These are phyloP conservation scores for Hypsibius dujardini DNA, from an alignment of 1,140 invertebrate species.

Conservation along the genomic window DNA sequence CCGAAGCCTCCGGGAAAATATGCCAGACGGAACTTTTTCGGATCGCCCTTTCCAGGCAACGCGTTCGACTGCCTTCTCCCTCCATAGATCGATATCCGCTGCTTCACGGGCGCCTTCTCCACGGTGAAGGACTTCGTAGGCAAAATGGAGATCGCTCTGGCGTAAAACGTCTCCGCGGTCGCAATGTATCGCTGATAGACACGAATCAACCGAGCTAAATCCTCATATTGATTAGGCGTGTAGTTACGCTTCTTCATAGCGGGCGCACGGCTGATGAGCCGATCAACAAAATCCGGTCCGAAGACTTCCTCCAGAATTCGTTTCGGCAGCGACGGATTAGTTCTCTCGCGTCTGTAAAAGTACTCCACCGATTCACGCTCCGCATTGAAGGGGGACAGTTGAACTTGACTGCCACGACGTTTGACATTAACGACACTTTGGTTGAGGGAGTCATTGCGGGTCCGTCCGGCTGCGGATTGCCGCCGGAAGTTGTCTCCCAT, in stretches of 20 bases:
- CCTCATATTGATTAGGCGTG: slow-evolving; percentile 9
- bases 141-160: background rate
- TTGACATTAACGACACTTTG: background rate
- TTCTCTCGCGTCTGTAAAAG: slow-evolving; percentile 6
- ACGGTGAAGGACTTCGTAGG: background rate
- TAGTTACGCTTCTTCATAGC: background rate
- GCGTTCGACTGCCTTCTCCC: background rate
- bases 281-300: slow-evolving; percentile 4
- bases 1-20: slow-evolving; percentile 4
- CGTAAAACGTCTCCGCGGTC: background rate
- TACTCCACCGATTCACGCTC: background rate
- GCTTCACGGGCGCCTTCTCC: background rate
- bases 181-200: background rate
- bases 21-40: background rate
- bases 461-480: too few relatives aligned
- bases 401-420: background rate
- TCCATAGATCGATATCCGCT: background rate
- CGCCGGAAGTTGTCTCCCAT: too few relatives aligned
- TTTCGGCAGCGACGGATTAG: background rate
- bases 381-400: background rate
- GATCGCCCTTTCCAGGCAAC: background rate
- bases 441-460: too few relatives aligned
- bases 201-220: background rate
- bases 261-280: background rate
- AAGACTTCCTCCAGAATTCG: slow-evolving; percentile 1